Conservation (phyloP, 2,888 invertebrate genomes). For the Cataglyphis albicans region DNA sequence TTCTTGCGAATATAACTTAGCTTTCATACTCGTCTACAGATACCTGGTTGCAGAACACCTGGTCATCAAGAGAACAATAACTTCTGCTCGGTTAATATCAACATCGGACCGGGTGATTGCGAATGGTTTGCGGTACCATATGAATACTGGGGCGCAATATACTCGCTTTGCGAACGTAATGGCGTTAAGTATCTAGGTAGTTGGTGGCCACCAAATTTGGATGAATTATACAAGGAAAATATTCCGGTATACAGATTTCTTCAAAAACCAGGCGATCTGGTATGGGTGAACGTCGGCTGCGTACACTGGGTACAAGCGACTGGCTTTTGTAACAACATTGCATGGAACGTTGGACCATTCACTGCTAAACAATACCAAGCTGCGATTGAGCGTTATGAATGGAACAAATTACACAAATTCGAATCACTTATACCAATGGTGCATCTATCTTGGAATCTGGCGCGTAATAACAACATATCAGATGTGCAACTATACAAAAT, state of each 20-base stretch:
- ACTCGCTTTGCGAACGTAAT: neutral
- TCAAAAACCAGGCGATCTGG: slow-evolving; percentile 2
- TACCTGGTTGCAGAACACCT: slow-evolving; percentile 3
- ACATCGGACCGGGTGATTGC: slow-evolving; percentile 3
- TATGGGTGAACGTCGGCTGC: slow-evolving; percentile 17
- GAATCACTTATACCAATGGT: slow-evolving; percentile 17
- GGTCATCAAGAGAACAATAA: slow-evolving; percentile 36
- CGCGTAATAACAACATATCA: neutral
- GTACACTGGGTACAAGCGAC: neutral
- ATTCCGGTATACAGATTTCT: neutral
- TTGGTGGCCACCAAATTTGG: slow-evolving; percentile 14
- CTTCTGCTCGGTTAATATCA: slow-evolving; percentile 24
- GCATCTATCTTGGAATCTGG: slow-evolving; percentile 1
- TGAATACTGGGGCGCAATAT: slow-evolving; percentile 9
- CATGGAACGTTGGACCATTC: slow-evolving; percentile 16
- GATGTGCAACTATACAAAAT: neutral
- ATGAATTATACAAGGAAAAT: neutral
- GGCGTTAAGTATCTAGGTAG: neutral
- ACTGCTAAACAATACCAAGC: neutral
- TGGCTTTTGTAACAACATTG: neutral
- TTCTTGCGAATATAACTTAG: neutral
- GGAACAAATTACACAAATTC: neutral
- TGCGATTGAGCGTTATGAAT: slow-evolving; percentile 16
- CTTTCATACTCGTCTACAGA: neutral
- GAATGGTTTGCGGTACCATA: slow-evolving; percentile 9